A percentile compares a stretch with the other conserved stretches of the same genome.
These are phyloP conservation scores for Andricus quercusramuli DNA, from an alignment of 2,888 invertebrate genomes.

Conservation along the genomic window DNA sequence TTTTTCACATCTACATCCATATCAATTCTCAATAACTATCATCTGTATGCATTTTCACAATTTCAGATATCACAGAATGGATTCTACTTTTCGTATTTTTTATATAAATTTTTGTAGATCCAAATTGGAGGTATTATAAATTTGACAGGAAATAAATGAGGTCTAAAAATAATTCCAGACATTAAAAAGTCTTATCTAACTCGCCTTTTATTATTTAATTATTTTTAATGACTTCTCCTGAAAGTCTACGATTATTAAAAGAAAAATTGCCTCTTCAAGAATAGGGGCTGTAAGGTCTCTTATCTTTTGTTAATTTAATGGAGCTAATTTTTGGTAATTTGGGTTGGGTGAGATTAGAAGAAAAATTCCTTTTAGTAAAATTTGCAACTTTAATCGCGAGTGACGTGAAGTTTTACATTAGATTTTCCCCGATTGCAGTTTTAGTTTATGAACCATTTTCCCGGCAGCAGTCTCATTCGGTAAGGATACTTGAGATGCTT, in stretches of 20 bases:
- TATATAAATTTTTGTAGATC: too few relatives aligned
- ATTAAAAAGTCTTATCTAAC: background rate
- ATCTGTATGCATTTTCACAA: too few relatives aligned
- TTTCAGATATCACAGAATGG: too few relatives aligned
- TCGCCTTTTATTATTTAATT: background rate
- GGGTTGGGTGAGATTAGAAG: background rate
- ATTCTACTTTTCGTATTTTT: too few relatives aligned
- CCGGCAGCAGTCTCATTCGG: conserved; percentile 20
- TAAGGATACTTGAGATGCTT: conserved; percentile 31
- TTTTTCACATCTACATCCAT: too few relatives aligned
- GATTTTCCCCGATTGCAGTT: conserved; percentile 19
- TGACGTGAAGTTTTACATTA: conserved; percentile 19
- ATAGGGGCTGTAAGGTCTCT: background rate
- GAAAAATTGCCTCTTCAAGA: background rate
- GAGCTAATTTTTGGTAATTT: background rate
- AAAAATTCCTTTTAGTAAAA: background rate
- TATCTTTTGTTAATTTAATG: conserved; percentile 6
- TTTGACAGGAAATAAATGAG: too few relatives aligned
- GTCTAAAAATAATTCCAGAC: too few relatives aligned
- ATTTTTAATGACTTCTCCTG: too few relatives aligned
- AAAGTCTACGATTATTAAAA: too few relatives aligned
- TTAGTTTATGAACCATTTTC: conserved; percentile 20
- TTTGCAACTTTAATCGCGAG: conserved; percentile 10
- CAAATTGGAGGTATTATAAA: too few relatives aligned
- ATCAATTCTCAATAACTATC: too few relatives aligned